Conservation (phyloP, 2,113 vertebrate species). For the Meriones unguiculatus region DNA sequence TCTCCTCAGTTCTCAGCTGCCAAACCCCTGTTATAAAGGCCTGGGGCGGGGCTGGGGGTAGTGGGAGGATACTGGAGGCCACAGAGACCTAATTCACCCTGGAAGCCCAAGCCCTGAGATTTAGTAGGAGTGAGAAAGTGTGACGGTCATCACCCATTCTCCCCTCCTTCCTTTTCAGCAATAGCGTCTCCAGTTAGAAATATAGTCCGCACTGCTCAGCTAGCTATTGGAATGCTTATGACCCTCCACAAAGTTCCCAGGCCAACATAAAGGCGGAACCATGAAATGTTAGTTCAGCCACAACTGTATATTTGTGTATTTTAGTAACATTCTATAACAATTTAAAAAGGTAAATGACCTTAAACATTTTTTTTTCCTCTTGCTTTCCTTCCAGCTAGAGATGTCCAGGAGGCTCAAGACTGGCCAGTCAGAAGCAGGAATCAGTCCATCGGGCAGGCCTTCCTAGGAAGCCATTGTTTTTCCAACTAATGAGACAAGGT, state of each 20-base stretch:
- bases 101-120: background rate
- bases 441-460: background rate
- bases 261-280: background rate
- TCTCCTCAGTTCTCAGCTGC: background rate
- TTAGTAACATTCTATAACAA: background rate
- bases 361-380: background rate
- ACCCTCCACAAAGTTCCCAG: background rate
- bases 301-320: background rate
- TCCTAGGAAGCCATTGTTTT: background rate
- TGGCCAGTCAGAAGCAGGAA: slow-evolving; percentile 1
- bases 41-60: background rate
- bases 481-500: background rate
- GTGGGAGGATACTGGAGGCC: background rate
- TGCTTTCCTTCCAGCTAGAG: background rate
- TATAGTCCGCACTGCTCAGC: background rate
- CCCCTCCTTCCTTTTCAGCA: background rate
- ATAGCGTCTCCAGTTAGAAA: background rate
- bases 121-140: background rate
- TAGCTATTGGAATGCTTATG: background rate
- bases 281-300: background rate
- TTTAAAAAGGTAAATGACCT: background rate
- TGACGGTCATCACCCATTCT: background rate
- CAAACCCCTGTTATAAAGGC: background rate
- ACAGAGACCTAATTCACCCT: background rate
- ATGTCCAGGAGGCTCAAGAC: background rate